Percentiles rank a stretch among this genome's conserved stretches.
phyloP scores from a whole-genome alignment of 1,140 invertebrate genomes.

The Lanistes nyassanus region DNA sequence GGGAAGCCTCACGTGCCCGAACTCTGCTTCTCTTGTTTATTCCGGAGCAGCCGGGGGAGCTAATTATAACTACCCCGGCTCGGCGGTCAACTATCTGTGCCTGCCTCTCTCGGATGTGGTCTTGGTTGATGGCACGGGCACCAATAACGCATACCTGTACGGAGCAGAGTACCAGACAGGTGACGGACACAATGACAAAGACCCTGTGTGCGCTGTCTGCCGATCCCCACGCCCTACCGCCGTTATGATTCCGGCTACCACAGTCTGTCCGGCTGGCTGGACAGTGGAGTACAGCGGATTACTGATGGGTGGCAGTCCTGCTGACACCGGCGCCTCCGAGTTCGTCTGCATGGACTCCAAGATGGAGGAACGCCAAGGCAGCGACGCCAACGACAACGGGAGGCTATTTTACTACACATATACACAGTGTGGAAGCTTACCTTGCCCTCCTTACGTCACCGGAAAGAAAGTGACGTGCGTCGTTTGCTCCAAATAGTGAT shows the following conservation, averaged over 20 bases:
- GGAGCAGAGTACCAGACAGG: background rate
- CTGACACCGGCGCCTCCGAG: constrained; percentile 14
- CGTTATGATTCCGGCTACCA: constrained; percentile 45
- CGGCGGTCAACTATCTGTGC: background rate
- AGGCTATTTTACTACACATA: constrained; percentile 35
- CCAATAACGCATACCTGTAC: background rate
- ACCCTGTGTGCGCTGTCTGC: background rate
- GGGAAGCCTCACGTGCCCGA: background rate
- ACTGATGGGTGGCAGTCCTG: constrained; percentile 23
- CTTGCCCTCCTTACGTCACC: constrained; percentile 31
- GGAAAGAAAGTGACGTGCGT: constrained; percentile 33
- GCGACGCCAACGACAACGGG: constrained; percentile 28
- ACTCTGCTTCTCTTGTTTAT: background rate
- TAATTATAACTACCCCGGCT: background rate
- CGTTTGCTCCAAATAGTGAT: constrained; percentile 34
- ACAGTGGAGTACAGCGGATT: constrained; percentile 36
- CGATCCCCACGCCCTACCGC: background rate
- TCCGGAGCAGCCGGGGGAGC: background rate
- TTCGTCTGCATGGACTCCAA: constrained; percentile 42
- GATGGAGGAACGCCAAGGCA: constrained; percentile 28
- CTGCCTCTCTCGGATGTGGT: background rate
- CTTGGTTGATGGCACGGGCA: background rate
- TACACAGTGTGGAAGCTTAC: constrained; percentile 26
- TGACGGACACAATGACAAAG: background rate
- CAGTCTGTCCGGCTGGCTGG: constrained; percentile 40